Evolutionary conservation across 2,888 invertebrate genomes (phyloP).

Genomic region (Rotaria sp.): DNA sequence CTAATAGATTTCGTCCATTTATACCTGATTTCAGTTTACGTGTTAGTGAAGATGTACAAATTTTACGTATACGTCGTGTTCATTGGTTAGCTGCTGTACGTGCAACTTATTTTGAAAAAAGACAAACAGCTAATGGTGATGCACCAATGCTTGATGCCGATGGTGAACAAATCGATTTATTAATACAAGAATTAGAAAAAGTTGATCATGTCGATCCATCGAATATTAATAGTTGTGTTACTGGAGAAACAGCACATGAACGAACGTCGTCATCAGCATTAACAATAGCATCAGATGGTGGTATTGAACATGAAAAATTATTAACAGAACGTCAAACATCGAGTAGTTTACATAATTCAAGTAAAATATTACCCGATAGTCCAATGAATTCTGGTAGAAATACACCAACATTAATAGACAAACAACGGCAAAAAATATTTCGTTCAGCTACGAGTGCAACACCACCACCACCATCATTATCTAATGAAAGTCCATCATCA

Average conservation of each 20-base stretch:
- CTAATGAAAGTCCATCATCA: background rate
- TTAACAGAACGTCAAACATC: background rate
- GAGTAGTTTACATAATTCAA: background rate
- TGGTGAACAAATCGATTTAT: background rate
- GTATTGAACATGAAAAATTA: background rate
- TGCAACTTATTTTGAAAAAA: conserved; percentile 22
- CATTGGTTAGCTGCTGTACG: conserved; percentile 29
- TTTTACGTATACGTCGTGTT: conserved; percentile 26
- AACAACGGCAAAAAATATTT: background rate
- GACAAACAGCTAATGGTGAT: background rate
- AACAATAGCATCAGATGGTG: background rate
- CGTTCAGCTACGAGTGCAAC: background rate
- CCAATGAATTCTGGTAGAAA: background rate
- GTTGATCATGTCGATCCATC: background rate
- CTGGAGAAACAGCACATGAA: background rate
- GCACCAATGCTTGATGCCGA: background rate
- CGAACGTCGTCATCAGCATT: background rate
- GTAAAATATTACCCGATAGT: background rate
- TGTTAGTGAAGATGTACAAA: conserved; percentile 32
- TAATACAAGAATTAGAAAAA: conserved; percentile 25
- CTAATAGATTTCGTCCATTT: conserved; percentile 23
- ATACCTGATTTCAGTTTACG: conserved; percentile 39
- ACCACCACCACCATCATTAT: background rate
- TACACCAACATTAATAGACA: background rate
- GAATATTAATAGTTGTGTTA: background rate